Evolutionary conservation across 2,888 invertebrate genomes (phyloP).

Genomic region (Drosophila tanythrix): DNA sequence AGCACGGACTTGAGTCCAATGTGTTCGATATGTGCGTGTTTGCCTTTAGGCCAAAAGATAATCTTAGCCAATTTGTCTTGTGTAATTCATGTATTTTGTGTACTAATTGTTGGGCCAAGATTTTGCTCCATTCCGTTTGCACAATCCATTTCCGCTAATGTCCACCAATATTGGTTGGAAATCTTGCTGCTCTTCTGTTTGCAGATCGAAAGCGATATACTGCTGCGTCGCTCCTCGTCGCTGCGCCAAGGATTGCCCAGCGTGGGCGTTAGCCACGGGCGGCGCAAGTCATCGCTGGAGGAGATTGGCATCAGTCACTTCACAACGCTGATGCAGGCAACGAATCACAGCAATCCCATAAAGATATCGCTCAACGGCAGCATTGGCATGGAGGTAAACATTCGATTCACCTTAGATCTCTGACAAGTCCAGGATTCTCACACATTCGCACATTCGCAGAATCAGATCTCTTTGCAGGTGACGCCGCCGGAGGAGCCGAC

Average conservation of each 20-base stretch:
- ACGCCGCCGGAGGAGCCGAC: slow-evolving; percentile 89
- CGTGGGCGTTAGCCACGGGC: slow-evolving; percentile 86
- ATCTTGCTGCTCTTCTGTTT: slow-evolving; percentile 37
- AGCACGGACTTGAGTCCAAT: slow-evolving; percentile 43
- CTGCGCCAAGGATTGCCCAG: slow-evolving; percentile 92
- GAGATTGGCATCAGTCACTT: slow-evolving; percentile 94
- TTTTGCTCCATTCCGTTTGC: neutral
- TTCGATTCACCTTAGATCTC: neutral
- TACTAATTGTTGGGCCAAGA: slow-evolving; percentile 24
- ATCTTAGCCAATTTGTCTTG: slow-evolving; percentile 66
- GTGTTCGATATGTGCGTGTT: slow-evolving; percentile 50
- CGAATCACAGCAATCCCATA: slow-evolving; percentile 90
- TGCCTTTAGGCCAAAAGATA: slow-evolving; percentile 24
- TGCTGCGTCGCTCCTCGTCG: slow-evolving; percentile 93
- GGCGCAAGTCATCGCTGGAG: slow-evolving; percentile 93
- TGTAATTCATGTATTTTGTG: slow-evolving; percentile 41
- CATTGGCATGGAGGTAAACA: slow-evolving; percentile 90
- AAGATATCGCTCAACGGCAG: slow-evolving; percentile 94
- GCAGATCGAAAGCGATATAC: slow-evolving; percentile 90
- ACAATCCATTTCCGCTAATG: slow-evolving; percentile 31
- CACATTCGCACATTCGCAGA: slow-evolving; percentile 48
- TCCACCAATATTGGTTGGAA: slow-evolving; percentile 38
- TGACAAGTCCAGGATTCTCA: neutral
- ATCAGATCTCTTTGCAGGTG: slow-evolving; percentile 85
- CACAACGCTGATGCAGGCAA: slow-evolving; percentile 88